Evolutionary conservation across 2,888 invertebrate genomes (phyloP).

Genomic region (Patella ulyssiponensis): DNA sequence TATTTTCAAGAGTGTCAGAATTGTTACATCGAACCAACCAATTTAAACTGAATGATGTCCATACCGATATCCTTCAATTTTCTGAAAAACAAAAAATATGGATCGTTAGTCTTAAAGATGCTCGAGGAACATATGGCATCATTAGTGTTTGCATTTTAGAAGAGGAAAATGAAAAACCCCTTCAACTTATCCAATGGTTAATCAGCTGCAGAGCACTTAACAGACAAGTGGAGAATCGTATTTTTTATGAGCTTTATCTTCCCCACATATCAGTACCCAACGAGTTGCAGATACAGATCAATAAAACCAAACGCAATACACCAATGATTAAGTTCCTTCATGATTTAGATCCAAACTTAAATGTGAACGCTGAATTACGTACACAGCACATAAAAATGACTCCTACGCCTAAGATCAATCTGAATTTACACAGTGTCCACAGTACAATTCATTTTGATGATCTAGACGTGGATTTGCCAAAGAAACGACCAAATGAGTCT

Average conservation of each 20-base stretch:
- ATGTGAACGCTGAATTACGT: not conserved
- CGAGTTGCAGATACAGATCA: not conserved
- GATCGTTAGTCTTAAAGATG: not conserved
- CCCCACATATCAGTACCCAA: too few relatives aligned
- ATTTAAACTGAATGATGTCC: not conserved
- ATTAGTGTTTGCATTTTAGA: not conserved
- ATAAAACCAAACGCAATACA: conserved; percentile 2
- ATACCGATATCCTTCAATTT: not conserved
- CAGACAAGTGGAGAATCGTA: not conserved
- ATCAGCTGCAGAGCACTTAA: not conserved
- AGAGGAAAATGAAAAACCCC: not conserved
- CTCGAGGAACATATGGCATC: not conserved
- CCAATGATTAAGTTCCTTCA: not conserved
- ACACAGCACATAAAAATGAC: not conserved
- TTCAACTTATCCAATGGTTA: not conserved
- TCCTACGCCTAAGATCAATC: not conserved
- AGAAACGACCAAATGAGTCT: not conserved
- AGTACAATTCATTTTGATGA: not conserved
- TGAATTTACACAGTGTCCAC: not conserved
- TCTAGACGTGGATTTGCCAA: not conserved
- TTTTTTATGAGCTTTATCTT: not conserved
- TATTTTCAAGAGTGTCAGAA: not conserved
- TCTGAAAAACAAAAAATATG: not conserved
- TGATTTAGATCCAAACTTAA: not conserved
- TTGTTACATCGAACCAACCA: not conserved